These are phyloP conservation scores for Amiota minor DNA, from an alignment of 2,888 invertebrate species.

Conservation along the genomic window DNA sequence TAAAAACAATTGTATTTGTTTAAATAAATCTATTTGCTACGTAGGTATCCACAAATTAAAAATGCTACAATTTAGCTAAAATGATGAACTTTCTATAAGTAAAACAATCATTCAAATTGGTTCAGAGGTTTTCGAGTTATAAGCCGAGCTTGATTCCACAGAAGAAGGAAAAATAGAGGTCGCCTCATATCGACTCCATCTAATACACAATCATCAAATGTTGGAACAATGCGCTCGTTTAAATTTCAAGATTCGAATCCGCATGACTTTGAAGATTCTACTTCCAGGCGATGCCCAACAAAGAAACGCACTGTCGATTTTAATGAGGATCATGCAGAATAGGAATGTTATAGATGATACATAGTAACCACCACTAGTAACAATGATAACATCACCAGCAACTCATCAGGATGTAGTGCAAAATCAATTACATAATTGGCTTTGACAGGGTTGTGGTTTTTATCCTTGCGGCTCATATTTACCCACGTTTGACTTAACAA, in stretches of 20 bases:
- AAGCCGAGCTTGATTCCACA: too few species aligned
- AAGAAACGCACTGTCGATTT: conserved; percentile 74
- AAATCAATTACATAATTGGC: conserved; percentile 37
- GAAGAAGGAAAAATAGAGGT: conserved; percentile 47
- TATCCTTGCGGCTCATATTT: too few species aligned
- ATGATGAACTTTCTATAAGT: too few species aligned
- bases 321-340: conserved; percentile 41
- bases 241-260: conserved; percentile 45
- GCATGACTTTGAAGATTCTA: conserved; percentile 44
- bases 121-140: too few species aligned
- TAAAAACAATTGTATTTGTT: too few species aligned
- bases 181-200: conserved; percentile 38
- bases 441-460: too few species aligned
- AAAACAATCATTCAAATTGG: too few species aligned
- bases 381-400: conserved; percentile 23
- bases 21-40: too few species aligned
- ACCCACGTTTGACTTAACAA: too few species aligned
- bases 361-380: background rate
- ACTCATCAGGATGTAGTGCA: conserved; percentile 49
- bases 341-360: conserved; percentile 10
- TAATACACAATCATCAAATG: conserved; percentile 69
- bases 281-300: conserved; percentile 64
- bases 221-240: conserved; percentile 64
- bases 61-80: too few species aligned
- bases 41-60: too few species aligned